Percentiles rank a stretch among this genome's conserved stretches.
These are phyloP conservation scores for Mongoloraphidia duomilia DNA, from an alignment of 2,888 invertebrate genomes.

Conservation along the genomic window DNA sequence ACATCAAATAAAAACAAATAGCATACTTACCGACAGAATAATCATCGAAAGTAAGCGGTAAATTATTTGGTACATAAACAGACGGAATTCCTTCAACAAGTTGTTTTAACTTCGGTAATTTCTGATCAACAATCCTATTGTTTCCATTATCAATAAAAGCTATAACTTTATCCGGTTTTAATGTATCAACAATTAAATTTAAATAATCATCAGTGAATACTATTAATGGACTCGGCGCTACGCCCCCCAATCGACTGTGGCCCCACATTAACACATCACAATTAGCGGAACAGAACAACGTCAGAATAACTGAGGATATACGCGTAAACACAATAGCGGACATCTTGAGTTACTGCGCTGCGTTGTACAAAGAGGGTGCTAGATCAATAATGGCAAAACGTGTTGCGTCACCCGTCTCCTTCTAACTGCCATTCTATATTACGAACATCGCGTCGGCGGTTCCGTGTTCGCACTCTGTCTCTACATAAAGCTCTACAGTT, in stretches of 20 bases:
- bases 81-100: conserved; percentile 6
- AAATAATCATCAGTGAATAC: conserved; percentile 1
- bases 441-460: too few relatives aligned
- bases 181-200: background rate
- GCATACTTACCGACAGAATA: conserved; percentile 2
- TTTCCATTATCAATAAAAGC: conserved; percentile 1
- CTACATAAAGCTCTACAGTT: too few relatives aligned
- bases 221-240: conserved; percentile 3
- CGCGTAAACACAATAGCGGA: background rate
- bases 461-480: too few relatives aligned
- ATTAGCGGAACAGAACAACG: background rate
- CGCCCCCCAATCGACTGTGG: background rate
- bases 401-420: too few relatives aligned
- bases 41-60: background rate
- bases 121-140: background rate
- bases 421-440: too few relatives aligned
- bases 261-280: conserved; percentile 5
- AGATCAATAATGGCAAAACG: too few relatives aligned
- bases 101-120: conserved; percentile 5
- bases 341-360: background rate
- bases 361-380: too few relatives aligned
- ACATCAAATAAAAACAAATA: background rate
- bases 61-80: conserved; percentile 4
- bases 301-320: background rate
- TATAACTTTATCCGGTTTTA: conserved; percentile 2